Percentiles rank a stretch among this genome's conserved stretches.
These are phyloP conservation scores for Psittacula echo DNA, from an alignment of 2,797 vertebrate genomes.

Conservation along the genomic window DNA sequence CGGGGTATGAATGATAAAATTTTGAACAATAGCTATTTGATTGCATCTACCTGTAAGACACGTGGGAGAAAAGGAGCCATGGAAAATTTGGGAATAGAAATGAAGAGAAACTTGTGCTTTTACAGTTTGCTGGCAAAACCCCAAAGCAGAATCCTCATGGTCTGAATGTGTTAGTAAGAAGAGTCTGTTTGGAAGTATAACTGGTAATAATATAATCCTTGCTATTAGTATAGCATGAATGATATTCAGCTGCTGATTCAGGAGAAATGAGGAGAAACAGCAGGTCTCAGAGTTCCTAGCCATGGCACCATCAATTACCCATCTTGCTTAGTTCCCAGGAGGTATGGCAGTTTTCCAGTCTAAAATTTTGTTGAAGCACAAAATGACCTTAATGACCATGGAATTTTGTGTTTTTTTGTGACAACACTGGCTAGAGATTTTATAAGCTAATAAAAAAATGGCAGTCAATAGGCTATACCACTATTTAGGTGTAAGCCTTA, in stretches of 20 bases:
- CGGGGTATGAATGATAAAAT: neutral
- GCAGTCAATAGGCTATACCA: neutral
- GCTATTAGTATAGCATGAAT: neutral
- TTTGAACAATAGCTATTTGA: neutral
- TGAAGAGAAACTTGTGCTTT: neutral
- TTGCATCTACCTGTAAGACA: neutral
- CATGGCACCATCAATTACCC: neutral
- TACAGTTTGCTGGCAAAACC: neutral
- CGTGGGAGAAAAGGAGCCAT: neutral
- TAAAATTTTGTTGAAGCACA: neutral
- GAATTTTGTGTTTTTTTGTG: neutral
- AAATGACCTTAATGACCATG: neutral
- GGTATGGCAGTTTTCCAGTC: neutral
- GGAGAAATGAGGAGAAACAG: neutral
- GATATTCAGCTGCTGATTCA: neutral
- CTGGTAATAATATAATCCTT: neutral
- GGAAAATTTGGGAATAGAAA: neutral
- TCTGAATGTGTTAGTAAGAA: neutral
- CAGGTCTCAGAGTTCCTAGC: neutral
- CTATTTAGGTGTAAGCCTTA: neutral
- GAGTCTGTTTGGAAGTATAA: neutral
- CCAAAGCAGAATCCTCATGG: neutral
- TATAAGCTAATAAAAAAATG: neutral
- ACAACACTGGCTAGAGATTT: neutral
- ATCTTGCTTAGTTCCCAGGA: neutral